Base-by-base conservation (phyloP, 2,797 vertebrate genomes). In the Staurois parvus region DNA sequence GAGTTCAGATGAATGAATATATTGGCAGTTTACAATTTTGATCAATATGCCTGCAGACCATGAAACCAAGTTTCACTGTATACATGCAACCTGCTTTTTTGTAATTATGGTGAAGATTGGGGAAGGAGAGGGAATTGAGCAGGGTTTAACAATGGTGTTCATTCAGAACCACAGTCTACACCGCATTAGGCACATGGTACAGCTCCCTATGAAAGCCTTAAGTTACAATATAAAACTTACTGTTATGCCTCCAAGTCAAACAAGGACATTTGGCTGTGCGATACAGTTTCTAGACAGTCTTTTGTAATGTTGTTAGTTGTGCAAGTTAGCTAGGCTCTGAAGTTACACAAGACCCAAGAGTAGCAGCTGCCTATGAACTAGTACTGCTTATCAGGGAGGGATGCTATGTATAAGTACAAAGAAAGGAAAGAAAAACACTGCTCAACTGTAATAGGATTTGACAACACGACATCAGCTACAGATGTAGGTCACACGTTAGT, bases 121-220 rank as follows among this genome's bases (percentile, higher is more conserved):
- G 48, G 21, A 45, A 13, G 34, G 42, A 10, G 12, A 2, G 10
- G 12, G 42, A 19, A 37, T n/a, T 32, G 15, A 37, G 48, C 21
- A 17, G 10, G 9, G 30, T 19, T 3, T 2, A 72, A 81, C 79
- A 81, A 81, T 72, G 26, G 32, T 15, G 10, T 62, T 59, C 48
- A 81, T 81, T 72, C 30, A 72, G 69, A 24, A 34, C 21, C 56
- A 56, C 67, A 59, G 56, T 29, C 10, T 79, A 52, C 40, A 72
- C 30, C 67, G 66, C n/a, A 72, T 81, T 72, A 72, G 56, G 30
- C 79, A 81, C 15, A 56, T 81, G 68, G 42, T 56, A 69, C 10
- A n/a, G 66, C 66, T 70, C 45, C 24, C 29, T 19, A 19, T 48
- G 15, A 62, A 62, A 62, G 17, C 17, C 52, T 24, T 42, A 52